A percentile compares a stretch with the other conserved stretches of the same genome.
Conservation (phyloP, 1,140 invertebrate species). For the Drosophila neocordata region DNA sequence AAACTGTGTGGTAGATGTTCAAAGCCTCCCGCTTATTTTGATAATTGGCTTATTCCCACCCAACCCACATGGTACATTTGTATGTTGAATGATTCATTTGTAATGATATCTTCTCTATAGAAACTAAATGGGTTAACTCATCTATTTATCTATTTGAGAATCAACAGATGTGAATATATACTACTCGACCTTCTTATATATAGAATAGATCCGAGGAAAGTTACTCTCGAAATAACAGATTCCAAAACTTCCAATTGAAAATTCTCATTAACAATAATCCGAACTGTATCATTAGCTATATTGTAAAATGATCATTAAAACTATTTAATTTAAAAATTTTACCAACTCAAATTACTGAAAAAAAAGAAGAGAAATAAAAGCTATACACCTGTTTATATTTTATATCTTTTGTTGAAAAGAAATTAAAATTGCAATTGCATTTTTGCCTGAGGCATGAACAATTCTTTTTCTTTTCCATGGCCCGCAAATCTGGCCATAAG, state of each 20-base stretch:
- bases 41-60: too few species aligned
- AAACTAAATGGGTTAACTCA: too few species aligned
- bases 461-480: slow-evolving; percentile 31
- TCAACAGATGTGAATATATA: too few species aligned
- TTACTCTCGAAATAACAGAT: too few species aligned
- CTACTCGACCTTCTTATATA: too few species aligned
- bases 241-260: too few species aligned
- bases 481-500: slow-evolving; percentile 56
- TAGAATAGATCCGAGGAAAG: too few species aligned
- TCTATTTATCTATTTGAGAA: too few species aligned
- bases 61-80: too few species aligned
- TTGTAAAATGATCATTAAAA: slow-evolving; percentile 36
- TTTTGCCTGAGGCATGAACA: slow-evolving; percentile 14
- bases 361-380: not conserved
- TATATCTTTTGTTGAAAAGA: not conserved
- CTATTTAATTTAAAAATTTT: slow-evolving; percentile 2
- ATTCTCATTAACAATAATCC: too few species aligned
- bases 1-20: not conserved
- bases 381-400: slow-evolving; percentile 42
- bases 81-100: too few species aligned
- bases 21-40: not conserved
- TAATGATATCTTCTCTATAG: too few species aligned
- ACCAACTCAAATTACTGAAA: not conserved
- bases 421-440: slow-evolving; percentile 10
- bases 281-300: slow-evolving; percentile 27